These are phyloP conservation scores for Eilema griseolum DNA, from an alignment of 2,888 invertebrate genomes.

Conservation along the genomic window DNA sequence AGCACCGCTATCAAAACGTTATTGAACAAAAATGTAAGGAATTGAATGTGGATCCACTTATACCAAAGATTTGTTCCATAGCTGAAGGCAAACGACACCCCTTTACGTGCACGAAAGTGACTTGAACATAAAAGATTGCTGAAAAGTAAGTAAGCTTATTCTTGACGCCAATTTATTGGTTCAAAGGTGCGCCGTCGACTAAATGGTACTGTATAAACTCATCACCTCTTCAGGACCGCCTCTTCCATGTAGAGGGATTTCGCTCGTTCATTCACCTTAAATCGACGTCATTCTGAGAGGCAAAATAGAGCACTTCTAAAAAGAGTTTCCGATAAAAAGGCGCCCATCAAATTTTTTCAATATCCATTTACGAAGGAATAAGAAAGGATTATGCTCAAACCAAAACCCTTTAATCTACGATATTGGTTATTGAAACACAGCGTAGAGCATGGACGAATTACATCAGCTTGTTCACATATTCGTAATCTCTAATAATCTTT, in stretches of 20 bases:
- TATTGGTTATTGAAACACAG: slow-evolving; percentile 79
- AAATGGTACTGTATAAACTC: slow-evolving; percentile 83
- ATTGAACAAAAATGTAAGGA: slow-evolving; percentile 46
- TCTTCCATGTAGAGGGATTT: slow-evolving; percentile 84
- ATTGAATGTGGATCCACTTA: slow-evolving; percentile 52
- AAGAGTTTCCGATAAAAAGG: slow-evolving; percentile 81
- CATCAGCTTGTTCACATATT: slow-evolving; percentile 59
- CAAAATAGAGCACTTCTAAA: slow-evolving; percentile 83
- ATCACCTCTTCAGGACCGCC: slow-evolving; percentile 83
- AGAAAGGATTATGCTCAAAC: slow-evolving; percentile 80
- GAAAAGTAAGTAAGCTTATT: slow-evolving; percentile 67
- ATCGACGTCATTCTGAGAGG: slow-evolving; percentile 82
- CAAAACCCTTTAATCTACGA: slow-evolving; percentile 78
- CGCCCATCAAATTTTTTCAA: slow-evolving; percentile 67
- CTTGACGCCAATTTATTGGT: slow-evolving; percentile 77
- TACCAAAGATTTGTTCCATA: slow-evolving; percentile 54
- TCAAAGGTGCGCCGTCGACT: slow-evolving; percentile 81
- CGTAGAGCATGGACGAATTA: slow-evolving; percentile 69
- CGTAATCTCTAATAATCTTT: slow-evolving; percentile 55
- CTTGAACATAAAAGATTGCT: slow-evolving; percentile 62
- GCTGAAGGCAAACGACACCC: slow-evolving; percentile 38
- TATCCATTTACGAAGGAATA: slow-evolving; percentile 83
- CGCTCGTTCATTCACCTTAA: slow-evolving; percentile 85
- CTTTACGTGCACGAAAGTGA: slow-evolving; percentile 35
- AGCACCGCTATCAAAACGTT: slow-evolving; percentile 46